Percentiles rank a stretch among this genome's conserved stretches.
These are phyloP conservation scores for Tragulus kanchil DNA, from an alignment of 2,113 vertebrate species.

Conservation along the genomic window DNA sequence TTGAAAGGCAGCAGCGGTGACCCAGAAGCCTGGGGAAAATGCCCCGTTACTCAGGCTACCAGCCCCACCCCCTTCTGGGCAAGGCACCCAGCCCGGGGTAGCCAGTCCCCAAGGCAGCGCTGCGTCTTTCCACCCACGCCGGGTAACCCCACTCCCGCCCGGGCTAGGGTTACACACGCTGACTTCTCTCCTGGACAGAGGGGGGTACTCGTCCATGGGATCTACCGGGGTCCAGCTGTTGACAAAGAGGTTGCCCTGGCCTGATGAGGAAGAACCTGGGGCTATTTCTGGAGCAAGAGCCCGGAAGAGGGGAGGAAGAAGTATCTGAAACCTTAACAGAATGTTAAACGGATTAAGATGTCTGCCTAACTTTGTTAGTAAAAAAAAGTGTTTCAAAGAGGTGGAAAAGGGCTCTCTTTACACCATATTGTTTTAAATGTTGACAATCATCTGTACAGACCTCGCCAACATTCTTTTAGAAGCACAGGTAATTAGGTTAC, in stretches of 20 bases:
- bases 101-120: not conserved
- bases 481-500: slow-evolving; percentile 25
- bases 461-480: not conserved
- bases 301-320: not conserved
- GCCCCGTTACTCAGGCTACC: slow-evolving; percentile 58
- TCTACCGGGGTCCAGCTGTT: not conserved
- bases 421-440: slow-evolving; percentile 38
- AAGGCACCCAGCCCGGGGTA: slow-evolving; percentile 9
- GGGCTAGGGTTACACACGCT: slow-evolving; percentile 1
- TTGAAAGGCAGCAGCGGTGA: not conserved
- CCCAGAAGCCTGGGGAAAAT: slow-evolving; percentile 66
- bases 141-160: not conserved
- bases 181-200: not conserved
- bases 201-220: not conserved
- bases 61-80: slow-evolving; percentile 59
- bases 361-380: not conserved
- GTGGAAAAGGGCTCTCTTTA: not conserved
- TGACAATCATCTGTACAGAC: not conserved
- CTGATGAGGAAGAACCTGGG: not conserved
- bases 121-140: not conserved
- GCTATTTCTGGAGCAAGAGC: not conserved
- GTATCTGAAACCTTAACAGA: slow-evolving; percentile 7
- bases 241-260: slow-evolving; percentile 3
- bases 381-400: not conserved
- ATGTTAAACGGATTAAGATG: not conserved